phyloP scores from a whole-genome alignment of 2,888 invertebrate species.

The Saturnia japonica region DNA sequence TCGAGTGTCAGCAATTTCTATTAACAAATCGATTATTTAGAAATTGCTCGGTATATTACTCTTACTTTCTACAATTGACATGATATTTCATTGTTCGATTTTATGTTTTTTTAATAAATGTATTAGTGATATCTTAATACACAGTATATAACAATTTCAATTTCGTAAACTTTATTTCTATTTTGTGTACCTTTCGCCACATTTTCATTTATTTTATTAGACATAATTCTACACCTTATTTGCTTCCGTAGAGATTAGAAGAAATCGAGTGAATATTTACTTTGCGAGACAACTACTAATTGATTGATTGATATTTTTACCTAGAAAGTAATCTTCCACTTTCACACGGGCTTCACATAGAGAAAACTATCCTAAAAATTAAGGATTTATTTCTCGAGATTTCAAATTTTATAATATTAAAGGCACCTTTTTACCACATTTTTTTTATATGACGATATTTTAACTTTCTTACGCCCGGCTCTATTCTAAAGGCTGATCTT shows the following conservation, averaged over 20 bases:
- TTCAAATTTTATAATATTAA: background rate
- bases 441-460: background rate
- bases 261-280: background rate
- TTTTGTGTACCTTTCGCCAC: background rate
- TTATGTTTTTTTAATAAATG: background rate
- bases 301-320: too few relatives aligned
- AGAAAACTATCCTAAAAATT: background rate
- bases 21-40: constrained; percentile 6
- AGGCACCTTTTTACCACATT: background rate
- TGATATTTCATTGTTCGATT: background rate
- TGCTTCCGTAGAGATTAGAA: background rate
- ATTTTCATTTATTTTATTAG: background rate
- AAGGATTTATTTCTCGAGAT: background rate
- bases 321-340: too few relatives aligned
- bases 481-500: too few relatives aligned
- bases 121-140: background rate
- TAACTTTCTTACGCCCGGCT: too few relatives aligned
- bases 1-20: background rate
- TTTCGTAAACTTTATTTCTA: background rate
- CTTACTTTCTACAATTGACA: background rate
- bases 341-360: background rate
- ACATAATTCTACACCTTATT: background rate
- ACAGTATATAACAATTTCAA: background rate
- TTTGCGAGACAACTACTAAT: background rate
- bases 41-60: background rate